A percentile compares a stretch with the other conserved stretches of the same genome.
These are phyloP conservation scores for Nannoperca australis DNA, from an alignment of 2,797 vertebrate genomes.

Conservation along the genomic window DNA sequence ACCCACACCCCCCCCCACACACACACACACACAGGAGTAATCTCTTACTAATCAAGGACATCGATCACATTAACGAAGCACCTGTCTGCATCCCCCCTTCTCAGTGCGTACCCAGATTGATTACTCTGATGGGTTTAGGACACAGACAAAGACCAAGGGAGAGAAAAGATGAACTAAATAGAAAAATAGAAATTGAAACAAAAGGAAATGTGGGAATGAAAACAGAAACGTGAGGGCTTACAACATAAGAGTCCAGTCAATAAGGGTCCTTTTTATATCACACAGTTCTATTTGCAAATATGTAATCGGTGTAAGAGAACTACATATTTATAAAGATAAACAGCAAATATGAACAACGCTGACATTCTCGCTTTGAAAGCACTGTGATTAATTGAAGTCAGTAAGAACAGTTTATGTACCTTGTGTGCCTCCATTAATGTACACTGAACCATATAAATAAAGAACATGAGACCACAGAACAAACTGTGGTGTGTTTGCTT, in stretches of 20 bases:
- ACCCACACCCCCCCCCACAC: slow-evolving; percentile 25
- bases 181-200: slow-evolving; percentile 4
- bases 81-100: slow-evolving; percentile 63
- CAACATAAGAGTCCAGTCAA: slow-evolving; percentile 3
- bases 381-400: slow-evolving; percentile 2
- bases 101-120: slow-evolving; percentile 63
- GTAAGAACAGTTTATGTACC: slow-evolving; percentile 7
- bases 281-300: slow-evolving; percentile 1
- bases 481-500: slow-evolving; percentile 13
- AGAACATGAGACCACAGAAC: background rate
- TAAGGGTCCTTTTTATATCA: background rate
- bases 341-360: background rate
- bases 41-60: slow-evolving; percentile 78
- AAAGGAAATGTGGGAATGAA: slow-evolving; percentile 22
- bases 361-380: background rate
- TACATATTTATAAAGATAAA: slow-evolving; percentile 2
- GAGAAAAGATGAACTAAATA: slow-evolving; percentile 30
- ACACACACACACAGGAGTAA: slow-evolving; percentile 42
- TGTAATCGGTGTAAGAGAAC: background rate
- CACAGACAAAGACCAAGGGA: slow-evolving; percentile 45
- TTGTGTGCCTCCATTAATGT: background rate
- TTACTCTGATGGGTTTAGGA: slow-evolving; percentile 50
- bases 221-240: slow-evolving; percentile 7
- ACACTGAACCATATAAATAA: slow-evolving; percentile 32
- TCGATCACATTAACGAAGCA: slow-evolving; percentile 75